Evolutionary conservation across 2,113 vertebrate genomes (phyloP).

Genomic region (Bufo gargarizans): DNA sequence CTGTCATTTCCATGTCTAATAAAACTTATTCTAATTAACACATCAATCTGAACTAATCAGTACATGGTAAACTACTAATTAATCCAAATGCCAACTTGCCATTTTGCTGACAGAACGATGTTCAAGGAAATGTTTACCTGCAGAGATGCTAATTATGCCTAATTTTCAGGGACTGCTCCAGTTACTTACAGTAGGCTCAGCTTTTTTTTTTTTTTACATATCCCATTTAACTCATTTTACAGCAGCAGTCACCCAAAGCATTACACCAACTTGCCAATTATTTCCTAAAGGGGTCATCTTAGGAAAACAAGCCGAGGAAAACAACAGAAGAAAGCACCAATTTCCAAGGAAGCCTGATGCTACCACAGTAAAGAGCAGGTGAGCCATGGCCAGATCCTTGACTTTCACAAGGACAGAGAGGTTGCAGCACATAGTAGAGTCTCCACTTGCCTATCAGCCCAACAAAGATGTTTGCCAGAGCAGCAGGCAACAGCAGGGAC

Average conservation of each 20-base stretch:
- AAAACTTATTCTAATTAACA: constrained; percentile 7
- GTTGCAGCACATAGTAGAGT: no score
- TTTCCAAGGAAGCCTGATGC: no score
- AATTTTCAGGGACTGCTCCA: neutral
- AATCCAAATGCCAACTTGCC: neutral
- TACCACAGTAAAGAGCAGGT: no score
- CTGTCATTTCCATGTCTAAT: neutral
- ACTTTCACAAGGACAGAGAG: no score
- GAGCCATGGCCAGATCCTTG: no score
- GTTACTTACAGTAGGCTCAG: neutral
- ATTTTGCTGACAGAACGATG: neutral
- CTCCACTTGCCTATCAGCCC: no score
- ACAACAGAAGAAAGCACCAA: no score
- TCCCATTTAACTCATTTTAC: neutral
- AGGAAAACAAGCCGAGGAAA: no score
- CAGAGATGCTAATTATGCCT: neutral
- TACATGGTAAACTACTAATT: neutral
- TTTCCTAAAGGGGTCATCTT: no score
- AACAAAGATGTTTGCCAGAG: no score
- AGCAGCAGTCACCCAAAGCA: neutral
- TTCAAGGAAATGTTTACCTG: neutral
- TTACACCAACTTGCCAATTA: no score
- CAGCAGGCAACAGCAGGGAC: no score
- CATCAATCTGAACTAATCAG: constrained; percentile 16
- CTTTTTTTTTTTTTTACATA: neutral